A percentile compares a stretch with the other conserved stretches of the same genome.
Conservation (phyloP, 2,888 invertebrate genomes). For the Calephelis perditalis region DNA sequence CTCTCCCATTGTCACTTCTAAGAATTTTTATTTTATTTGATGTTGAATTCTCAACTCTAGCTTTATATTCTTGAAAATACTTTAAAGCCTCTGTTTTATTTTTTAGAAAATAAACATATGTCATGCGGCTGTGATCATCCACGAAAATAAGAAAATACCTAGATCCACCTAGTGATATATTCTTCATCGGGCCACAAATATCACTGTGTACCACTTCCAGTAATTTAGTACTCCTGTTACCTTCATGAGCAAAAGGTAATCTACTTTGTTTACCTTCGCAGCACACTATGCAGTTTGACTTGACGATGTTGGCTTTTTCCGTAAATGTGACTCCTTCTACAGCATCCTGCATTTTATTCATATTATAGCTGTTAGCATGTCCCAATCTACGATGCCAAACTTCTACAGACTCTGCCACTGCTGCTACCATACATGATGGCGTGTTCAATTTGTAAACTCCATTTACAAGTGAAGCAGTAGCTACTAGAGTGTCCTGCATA, state of each 20-base stretch:
- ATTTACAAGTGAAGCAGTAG: constrained; percentile 21
- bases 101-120: constrained; percentile 19
- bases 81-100: constrained; percentile 11
- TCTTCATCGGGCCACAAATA: constrained; percentile 28
- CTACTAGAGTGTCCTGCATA: constrained; percentile 19
- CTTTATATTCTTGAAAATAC: constrained; percentile 9
- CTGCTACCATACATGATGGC: constrained; percentile 16
- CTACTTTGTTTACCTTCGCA: constrained; percentile 31
- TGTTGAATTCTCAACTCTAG: constrained; percentile 2
- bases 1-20: constrained; percentile 18
- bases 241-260: constrained; percentile 25
- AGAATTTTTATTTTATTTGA: constrained; percentile 14
- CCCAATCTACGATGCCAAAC: constrained; percentile 27
- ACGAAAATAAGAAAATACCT: constrained; percentile 30
- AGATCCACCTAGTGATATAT: constrained; percentile 24
- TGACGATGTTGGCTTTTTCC: constrained; percentile 11
- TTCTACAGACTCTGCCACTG: constrained; percentile 14
- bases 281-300: constrained; percentile 25
- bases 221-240: constrained; percentile 24
- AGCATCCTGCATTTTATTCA: constrained; percentile 23
- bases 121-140: constrained; percentile 31
- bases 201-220: constrained; percentile 24
- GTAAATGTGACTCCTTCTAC: constrained; percentile 15
- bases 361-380: constrained; percentile 23
- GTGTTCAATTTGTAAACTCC: constrained; percentile 26